Conservation (phyloP, 1,140 invertebrate species). For the Drosophila ironensis region DNA sequence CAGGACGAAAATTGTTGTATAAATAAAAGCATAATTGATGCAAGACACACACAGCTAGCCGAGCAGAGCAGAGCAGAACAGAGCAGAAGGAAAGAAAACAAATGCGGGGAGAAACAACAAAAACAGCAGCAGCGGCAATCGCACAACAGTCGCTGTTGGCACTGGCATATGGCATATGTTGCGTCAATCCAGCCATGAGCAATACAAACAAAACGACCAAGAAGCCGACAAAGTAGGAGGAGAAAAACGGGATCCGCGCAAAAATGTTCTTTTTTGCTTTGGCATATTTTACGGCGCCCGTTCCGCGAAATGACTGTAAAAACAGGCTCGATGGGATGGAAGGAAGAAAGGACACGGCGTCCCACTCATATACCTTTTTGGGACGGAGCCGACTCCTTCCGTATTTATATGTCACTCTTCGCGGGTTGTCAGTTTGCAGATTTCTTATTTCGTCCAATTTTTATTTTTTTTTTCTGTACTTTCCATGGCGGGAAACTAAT, state of each 20-base stretch:
- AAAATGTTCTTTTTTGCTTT: slow-evolving; percentile 66
- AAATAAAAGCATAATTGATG: slow-evolving; percentile 81
- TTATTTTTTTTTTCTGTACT: slow-evolving; percentile 25
- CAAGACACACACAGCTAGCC: slow-evolving; percentile 37
- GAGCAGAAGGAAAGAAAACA: not conserved
- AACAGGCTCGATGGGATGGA: slow-evolving; percentile 62
- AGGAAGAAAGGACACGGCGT: slow-evolving; percentile 4
- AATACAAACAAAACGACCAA: slow-evolving; percentile 53
- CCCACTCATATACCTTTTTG: slow-evolving; percentile 61
- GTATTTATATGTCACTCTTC: slow-evolving; percentile 44
- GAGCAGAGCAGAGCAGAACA: not conserved
- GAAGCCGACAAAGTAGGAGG: slow-evolving; percentile 21
- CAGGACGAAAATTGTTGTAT: slow-evolving; percentile 75
- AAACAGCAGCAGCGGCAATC: slow-evolving; percentile 13
- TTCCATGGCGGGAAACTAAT: slow-evolving; percentile 75
- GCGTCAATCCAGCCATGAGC: slow-evolving; percentile 73
- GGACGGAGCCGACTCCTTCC: slow-evolving; percentile 25
- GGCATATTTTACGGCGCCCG: slow-evolving; percentile 68
- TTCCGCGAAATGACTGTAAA: slow-evolving; percentile 71
- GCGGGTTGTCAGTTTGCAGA: slow-evolving; percentile 65
- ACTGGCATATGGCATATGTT: slow-evolving; percentile 69
- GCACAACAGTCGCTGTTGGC: slow-evolving; percentile 40
- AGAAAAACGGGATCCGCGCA: slow-evolving; percentile 28
- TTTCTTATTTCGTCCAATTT: slow-evolving; percentile 47
- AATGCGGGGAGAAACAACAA: not conserved